phyloP scores from a whole-genome alignment of 2,113 vertebrate species.

The Anarrhichthys ocellatus region DNA sequence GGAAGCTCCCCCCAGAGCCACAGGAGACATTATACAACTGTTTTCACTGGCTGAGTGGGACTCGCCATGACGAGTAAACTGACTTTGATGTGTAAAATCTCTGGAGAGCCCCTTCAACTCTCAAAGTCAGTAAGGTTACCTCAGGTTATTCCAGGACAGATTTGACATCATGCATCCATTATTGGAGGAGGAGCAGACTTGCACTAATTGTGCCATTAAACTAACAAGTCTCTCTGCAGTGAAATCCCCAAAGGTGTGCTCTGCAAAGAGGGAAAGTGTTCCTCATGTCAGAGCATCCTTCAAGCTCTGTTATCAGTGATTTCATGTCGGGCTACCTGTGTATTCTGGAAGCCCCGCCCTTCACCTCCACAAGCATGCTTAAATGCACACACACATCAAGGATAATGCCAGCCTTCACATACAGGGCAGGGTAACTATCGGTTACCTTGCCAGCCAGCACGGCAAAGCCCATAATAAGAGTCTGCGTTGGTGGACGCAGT shows the following conservation, averaged over 20 bases:
- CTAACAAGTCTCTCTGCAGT: conserved; percentile 2
- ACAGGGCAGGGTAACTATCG: conserved; percentile 68
- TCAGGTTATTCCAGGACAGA: conserved; percentile 11
- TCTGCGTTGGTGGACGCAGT: conserved; percentile 49
- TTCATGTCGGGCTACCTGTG: conserved; percentile 63
- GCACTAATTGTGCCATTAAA: conserved; percentile 27
- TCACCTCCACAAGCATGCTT: conserved; percentile 30
- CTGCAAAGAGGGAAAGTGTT: conserved; percentile 64
- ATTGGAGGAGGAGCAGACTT: conserved; percentile 3
- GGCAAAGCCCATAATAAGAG: conserved; percentile 76
- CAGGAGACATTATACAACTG: conserved; percentile 12
- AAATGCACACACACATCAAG: conserved; percentile 29
- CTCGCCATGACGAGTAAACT: neutral
- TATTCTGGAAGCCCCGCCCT: conserved; percentile 47
- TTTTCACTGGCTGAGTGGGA: neutral
- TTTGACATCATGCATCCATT: conserved; percentile 14
- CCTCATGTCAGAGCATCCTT: conserved; percentile 36
- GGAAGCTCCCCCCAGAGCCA: neutral
- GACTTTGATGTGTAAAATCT: conserved; percentile 23
- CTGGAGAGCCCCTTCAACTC: neutral
- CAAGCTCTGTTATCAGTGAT: conserved; percentile 41
- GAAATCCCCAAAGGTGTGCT: conserved; percentile 31
- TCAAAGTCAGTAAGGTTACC: neutral
- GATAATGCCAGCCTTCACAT: conserved; percentile 72
- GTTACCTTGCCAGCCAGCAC: conserved; percentile 65